Percentiles rank a stretch among this genome's conserved stretches.
phyloP scores from a whole-genome alignment of 2,113 vertebrate genomes.

The Chascanopsetta lugubris region DNA sequence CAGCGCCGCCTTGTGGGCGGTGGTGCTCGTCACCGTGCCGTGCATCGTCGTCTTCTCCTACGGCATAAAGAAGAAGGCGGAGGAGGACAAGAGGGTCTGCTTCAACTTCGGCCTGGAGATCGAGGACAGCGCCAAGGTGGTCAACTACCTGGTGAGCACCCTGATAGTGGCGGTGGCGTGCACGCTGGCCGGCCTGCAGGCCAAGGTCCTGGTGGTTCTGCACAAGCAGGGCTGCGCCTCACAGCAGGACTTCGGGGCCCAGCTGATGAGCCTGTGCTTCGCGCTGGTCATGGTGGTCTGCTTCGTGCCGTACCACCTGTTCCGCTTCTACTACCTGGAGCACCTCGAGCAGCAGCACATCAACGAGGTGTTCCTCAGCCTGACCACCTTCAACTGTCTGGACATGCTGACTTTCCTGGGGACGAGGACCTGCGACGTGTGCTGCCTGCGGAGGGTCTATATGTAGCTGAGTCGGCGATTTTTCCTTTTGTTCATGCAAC shows the following conservation, averaged over 20 bases:
- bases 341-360: fast-evolving
- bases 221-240: constrained; percentile 55
- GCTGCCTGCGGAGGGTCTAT: constrained; percentile 5
- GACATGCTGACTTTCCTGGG: constrained; percentile 83
- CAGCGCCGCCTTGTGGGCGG: constrained; percentile 82
- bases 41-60: constrained; percentile 74
- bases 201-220: constrained; percentile 76
- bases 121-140: fast-evolving
- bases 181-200: constrained; percentile 79
- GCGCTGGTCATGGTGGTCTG: constrained; percentile 86
- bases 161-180: constrained; percentile 63
- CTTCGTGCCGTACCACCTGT: constrained; percentile 89
- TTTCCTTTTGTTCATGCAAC: not conserved
- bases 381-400: constrained; percentile 88
- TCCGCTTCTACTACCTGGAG: constrained; percentile 81
- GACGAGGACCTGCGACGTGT: constrained; percentile 39
- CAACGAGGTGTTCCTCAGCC: constrained; percentile 89
- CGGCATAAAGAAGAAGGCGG: not conserved
- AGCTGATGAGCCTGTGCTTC: constrained; percentile 88
- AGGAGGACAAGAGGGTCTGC: constrained; percentile 44
- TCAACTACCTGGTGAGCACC: constrained; percentile 82
- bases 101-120: constrained; percentile 86
- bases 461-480: not conserved
- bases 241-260: constrained; percentile 90
- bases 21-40: constrained; percentile 72